Evolutionary conservation across 2,113 vertebrate genomes (phyloP), one percentile per base, ranked within the genome.

Genomic region (Etheostoma cragini): DNA sequence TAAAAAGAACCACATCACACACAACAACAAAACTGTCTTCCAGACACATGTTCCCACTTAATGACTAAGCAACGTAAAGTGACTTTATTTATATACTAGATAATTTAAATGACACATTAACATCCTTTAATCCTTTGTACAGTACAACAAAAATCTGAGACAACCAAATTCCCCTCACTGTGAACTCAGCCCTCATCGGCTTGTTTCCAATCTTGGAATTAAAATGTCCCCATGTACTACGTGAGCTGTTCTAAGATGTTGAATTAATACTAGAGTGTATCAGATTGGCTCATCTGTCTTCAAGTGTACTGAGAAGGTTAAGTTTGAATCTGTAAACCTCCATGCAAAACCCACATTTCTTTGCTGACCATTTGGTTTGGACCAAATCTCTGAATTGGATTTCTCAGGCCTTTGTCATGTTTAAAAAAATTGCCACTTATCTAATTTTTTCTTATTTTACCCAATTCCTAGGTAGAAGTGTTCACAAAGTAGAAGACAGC

Each of bases 171-270:
- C 35, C 79, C 42, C 71, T 74, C 63, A 53, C 47, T 24, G 24
- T 87, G 69, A 86, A 82, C 75, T 64, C 65, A 8, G 64, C 47
- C 79, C 56, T 72, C 64, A 17, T 11, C 79, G 52, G 46, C 49
- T 54, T 56, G 33, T 46, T 24, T 74, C 14, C 46, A 61, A 58
- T 73, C 26, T 78, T 62, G 21, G 65, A 66, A 67, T 54, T 50
- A 49, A 24, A 66, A 26, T 54, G 50, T 78, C 56, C 38, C 60
- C 19, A 46, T 30, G 74, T 63, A 65, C 8, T 66, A 45, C 47
- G 10, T 24, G 12, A 68, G 67, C 24, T 77, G 56, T 64, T 77
- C 52, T 75, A 14, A 79, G 50, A 81, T 82, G 49, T 14, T 70
- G 17, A 73, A 57, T 78, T 45, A 63, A 57, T 72, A 24, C 50